Evolutionary conservation across 2,888 invertebrate genomes (phyloP).

Genomic region (Tenthredo distinguenda): DNA sequence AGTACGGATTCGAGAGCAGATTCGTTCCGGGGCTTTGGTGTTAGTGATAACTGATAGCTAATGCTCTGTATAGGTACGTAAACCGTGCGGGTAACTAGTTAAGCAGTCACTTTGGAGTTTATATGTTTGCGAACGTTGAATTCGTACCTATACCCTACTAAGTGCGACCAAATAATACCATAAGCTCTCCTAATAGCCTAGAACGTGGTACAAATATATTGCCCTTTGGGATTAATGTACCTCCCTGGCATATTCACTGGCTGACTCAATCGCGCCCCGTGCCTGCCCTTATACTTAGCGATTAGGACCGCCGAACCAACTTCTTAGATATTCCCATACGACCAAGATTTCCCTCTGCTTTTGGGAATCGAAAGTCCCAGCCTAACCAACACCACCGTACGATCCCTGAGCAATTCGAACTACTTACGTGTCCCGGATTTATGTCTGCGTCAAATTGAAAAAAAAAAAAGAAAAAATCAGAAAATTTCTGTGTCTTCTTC

Average conservation of each 20-base stretch:
- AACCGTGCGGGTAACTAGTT: neutral
- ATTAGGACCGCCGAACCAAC: conserved; percentile 20
- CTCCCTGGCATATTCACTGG: conserved; percentile 26
- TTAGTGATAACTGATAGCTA: conserved; percentile 10
- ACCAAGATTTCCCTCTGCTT: neutral
- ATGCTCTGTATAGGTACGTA: neutral
- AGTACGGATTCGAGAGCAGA: neutral
- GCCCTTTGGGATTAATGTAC: conserved; percentile 41
- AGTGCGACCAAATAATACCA: conserved; percentile 35
- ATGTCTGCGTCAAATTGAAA: neutral
- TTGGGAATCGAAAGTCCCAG: neutral
- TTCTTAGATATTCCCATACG: conserved; percentile 30
- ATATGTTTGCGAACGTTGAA: conserved; percentile 1
- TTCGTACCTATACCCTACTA: neutral
- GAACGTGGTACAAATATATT: conserved; percentile 34
- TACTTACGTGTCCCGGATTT: neutral
- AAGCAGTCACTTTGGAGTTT: conserved; percentile 23
- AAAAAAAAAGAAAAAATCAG: neutral
- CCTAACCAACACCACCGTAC: neutral
- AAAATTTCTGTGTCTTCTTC: neutral
- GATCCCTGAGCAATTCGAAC: neutral
- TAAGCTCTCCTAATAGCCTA: conserved; percentile 46
- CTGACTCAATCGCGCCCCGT: neutral
- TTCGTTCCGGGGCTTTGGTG: neutral
- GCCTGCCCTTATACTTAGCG: neutral